A percentile compares a stretch with the other conserved stretches of the same genome.
phyloP scores from a whole-genome alignment of 2,888 invertebrate species.

The Folsomia candida region DNA sequence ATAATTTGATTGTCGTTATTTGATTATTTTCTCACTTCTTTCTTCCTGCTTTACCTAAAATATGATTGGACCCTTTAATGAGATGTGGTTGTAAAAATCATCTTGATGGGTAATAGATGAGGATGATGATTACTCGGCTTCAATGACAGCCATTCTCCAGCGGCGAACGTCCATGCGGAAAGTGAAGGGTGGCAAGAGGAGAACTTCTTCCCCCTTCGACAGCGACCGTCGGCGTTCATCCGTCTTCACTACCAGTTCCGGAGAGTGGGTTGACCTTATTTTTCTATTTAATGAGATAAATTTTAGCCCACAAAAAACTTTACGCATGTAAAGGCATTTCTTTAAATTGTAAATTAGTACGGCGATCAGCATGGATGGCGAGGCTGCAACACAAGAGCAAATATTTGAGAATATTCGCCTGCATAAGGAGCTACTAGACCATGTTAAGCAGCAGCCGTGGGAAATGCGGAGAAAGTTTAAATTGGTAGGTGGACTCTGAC shows the following conservation, averaged over 20 bases:
- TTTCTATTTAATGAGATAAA: no score
- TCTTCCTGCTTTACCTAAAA: no score
- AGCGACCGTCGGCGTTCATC: slow-evolving; percentile 60
- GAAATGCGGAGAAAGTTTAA: slow-evolving; percentile 77
- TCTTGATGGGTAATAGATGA: slow-evolving; percentile 58
- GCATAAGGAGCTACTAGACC: slow-evolving; percentile 86
- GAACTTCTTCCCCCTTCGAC: slow-evolving; percentile 63
- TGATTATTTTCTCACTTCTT: no score
- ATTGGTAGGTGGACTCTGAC: slow-evolving; percentile 62
- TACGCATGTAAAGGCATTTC: not conserved
- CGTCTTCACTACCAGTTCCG: slow-evolving; percentile 82
- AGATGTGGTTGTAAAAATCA: no score
- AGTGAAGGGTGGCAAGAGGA: slow-evolving; percentile 64
- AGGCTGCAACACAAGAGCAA: slow-evolving; percentile 77
- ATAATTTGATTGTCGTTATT: no score
- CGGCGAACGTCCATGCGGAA: slow-evolving; percentile 69
- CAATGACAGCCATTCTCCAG: slow-evolving; percentile 79
- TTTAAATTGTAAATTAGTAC: slow-evolving; percentile 59
- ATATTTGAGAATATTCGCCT: slow-evolving; percentile 85
- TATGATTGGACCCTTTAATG: no score
- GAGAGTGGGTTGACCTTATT: slow-evolving; percentile 73
- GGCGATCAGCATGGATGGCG: slow-evolving; percentile 68
- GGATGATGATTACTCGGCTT: slow-evolving; percentile 77
- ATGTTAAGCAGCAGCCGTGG: slow-evolving; percentile 81
- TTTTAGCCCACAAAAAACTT: no score